Conservation (phyloP, 2,888 invertebrate genomes). For the Oasisia sp. region DNA sequence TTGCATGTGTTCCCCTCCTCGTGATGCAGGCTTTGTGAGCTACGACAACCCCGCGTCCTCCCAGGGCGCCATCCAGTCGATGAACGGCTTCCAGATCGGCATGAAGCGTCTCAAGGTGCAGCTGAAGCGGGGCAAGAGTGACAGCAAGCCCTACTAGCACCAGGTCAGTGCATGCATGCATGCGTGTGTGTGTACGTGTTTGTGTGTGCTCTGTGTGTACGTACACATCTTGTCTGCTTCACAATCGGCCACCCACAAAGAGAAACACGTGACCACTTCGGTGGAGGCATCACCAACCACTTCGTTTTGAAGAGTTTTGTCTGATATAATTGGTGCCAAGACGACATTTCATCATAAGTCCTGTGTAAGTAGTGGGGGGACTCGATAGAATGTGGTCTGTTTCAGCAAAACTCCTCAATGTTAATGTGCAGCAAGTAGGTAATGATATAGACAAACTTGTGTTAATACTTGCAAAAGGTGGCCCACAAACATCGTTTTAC, state of each 20-base stretch:
- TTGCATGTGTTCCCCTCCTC: not conserved
- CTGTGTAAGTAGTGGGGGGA: not conserved
- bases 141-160: constrained; percentile 93
- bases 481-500: no score
- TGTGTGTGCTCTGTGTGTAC: no score
- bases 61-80: constrained; percentile 97
- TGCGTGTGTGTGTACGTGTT: no score
- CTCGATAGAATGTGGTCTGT: not conserved
- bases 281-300: no score
- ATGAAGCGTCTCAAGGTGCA: constrained; percentile 99
- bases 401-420: not conserved
- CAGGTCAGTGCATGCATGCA: not conserved
- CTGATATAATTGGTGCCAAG: no score
- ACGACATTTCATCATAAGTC: not conserved
- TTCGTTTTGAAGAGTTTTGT: no score
- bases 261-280: not conserved
- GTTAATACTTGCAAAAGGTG: not conserved
- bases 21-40: constrained; percentile 92
- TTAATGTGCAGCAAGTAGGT: not conserved
- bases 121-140: constrained; percentile 98
- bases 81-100: constrained; percentile 99
- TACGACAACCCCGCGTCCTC: constrained; percentile 98
- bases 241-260: not conserved
- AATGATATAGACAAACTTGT: not conserved
- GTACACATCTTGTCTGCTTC: not conserved